A percentile compares a stretch with the other conserved stretches of the same genome.
Evolutionary conservation across 1,140 invertebrate species (phyloP).

Genomic region (Drosophila insularis): DNA sequence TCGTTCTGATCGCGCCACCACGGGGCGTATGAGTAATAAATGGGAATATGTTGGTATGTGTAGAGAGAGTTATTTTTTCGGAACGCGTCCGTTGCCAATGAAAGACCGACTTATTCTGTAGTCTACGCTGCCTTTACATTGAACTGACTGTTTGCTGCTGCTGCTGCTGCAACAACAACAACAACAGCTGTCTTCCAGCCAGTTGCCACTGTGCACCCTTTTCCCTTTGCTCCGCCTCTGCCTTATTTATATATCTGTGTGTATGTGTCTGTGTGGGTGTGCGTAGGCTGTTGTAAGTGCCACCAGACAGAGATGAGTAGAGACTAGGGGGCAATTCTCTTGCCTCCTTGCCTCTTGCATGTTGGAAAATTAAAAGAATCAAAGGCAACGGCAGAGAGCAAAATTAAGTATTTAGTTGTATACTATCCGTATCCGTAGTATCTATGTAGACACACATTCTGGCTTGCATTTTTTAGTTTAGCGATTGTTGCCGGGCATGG

Average conservation of each 20-base stretch:
- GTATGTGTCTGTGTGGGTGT: slow-evolving; percentile 31
- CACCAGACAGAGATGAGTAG: slow-evolving; percentile 48
- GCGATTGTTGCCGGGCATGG: background rate
- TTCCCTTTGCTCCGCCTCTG: slow-evolving; percentile 4
- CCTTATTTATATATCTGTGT: background rate
- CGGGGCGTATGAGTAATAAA: slow-evolving; percentile 66
- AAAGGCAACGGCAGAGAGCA: slow-evolving; percentile 74
- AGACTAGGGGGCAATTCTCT: slow-evolving; percentile 7
- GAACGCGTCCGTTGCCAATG: slow-evolving; percentile 58
- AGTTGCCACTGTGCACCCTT: slow-evolving; percentile 26
- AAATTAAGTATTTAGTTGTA: slow-evolving; percentile 79
- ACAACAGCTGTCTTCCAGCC: slow-evolving; percentile 76
- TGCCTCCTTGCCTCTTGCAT: slow-evolving; percentile 3
- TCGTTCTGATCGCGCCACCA: slow-evolving; percentile 55
- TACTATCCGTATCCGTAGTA: slow-evolving; percentile 36
- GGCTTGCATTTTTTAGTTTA: slow-evolving; percentile 50
- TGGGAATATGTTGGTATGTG: background rate
- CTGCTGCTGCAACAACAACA: slow-evolving; percentile 20
- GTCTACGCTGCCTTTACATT: slow-evolving; percentile 40
- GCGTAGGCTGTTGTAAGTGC: slow-evolving; percentile 69
- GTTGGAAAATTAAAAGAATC: slow-evolving; percentile 79
- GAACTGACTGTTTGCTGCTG: slow-evolving; percentile 39
- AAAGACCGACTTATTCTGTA: slow-evolving; percentile 76
- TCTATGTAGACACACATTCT: slow-evolving; percentile 70
- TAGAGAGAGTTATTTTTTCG: slow-evolving; percentile 6